These are phyloP conservation scores for Somateria mollissima DNA, from an alignment of 2,797 vertebrate genomes.

Conservation along the genomic window DNA sequence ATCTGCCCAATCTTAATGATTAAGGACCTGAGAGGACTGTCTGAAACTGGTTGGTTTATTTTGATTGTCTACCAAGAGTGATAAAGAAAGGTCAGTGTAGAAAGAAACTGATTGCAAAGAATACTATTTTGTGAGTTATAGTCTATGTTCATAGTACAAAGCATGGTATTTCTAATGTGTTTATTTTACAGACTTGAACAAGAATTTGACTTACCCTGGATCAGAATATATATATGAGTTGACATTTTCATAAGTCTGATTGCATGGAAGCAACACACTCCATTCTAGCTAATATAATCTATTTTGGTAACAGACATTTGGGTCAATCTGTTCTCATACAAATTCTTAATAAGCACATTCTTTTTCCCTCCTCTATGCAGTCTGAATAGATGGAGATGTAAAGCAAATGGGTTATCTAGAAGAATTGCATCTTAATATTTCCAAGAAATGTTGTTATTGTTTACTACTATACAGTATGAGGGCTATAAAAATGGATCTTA, in stretches of 20 bases:
- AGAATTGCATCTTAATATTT: neutral
- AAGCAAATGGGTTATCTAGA: constrained; percentile 21
- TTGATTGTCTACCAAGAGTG: constrained; percentile 5
- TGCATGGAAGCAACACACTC: constrained; percentile 52
- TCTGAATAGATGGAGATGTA: constrained; percentile 21
- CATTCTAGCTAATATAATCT: constrained; percentile 59
- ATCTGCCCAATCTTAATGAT: constrained; percentile 35
- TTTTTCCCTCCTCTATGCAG: neutral
- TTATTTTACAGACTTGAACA: constrained; percentile 33
- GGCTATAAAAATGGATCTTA: constrained; percentile 31
- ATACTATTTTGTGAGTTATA: neutral
- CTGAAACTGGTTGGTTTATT: constrained; percentile 48
- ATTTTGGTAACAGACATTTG: constrained; percentile 72
- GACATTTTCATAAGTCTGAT: constrained; percentile 70
- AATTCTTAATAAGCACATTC: constrained; percentile 69
- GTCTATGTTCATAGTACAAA: neutral
- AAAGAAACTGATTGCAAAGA: neutral
- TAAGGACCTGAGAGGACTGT: constrained; percentile 43
- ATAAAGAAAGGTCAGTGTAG: neutral
- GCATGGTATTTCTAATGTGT: neutral
- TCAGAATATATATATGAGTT: constrained; percentile 42
- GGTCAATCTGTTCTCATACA: constrained; percentile 73
- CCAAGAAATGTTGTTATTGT: constrained; percentile 37
- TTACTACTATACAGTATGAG: neutral
- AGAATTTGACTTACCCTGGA: constrained; percentile 26